These are phyloP conservation scores for Geococcyx californianus DNA, from an alignment of 2,113 vertebrate genomes.

Conservation along the genomic window DNA sequence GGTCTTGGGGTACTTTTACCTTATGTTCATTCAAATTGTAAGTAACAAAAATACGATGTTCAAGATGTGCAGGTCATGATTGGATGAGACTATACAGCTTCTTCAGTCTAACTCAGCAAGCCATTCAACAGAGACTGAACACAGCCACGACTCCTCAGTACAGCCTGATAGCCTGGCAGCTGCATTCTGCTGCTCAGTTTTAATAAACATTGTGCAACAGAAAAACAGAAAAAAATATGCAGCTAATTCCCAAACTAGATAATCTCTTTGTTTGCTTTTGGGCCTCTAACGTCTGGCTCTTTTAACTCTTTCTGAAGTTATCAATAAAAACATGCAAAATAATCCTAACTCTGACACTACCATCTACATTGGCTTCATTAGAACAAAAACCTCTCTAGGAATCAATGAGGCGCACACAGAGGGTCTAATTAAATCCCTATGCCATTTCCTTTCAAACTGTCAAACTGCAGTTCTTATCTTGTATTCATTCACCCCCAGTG, in stretches of 20 bases:
- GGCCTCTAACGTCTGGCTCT: not conserved
- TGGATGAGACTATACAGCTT: not conserved
- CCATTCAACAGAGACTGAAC: not conserved
- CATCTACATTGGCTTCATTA: constrained; percentile 68
- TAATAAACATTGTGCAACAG: not conserved
- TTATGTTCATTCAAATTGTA: not conserved
- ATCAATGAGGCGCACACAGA: constrained; percentile 63
- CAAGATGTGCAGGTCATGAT: not conserved
- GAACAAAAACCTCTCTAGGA: constrained; percentile 69
- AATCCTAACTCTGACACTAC: constrained; percentile 21
- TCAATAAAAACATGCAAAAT: constrained; percentile 4
- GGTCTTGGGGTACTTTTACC: not conserved
- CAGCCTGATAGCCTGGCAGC: not conserved
- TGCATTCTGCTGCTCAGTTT: constrained; percentile 13
- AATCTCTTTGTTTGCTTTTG: not conserved
- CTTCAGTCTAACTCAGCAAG: not conserved
- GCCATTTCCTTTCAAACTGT: constrained; percentile 73
- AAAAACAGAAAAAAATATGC: not conserved
- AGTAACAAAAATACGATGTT: not conserved
- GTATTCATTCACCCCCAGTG: constrained; percentile 59
- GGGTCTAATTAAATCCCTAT: constrained; percentile 71
- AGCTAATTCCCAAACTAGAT: not conserved
- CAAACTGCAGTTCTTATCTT: constrained; percentile 64
- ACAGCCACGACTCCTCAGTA: not conserved
- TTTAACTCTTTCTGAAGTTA: constrained; percentile 16